Percentiles rank a stretch among this genome's conserved stretches.
These are phyloP conservation scores for Gallinago paraguaiae DNA, from an alignment of 2,113 vertebrate genomes.

Conservation along the genomic window DNA sequence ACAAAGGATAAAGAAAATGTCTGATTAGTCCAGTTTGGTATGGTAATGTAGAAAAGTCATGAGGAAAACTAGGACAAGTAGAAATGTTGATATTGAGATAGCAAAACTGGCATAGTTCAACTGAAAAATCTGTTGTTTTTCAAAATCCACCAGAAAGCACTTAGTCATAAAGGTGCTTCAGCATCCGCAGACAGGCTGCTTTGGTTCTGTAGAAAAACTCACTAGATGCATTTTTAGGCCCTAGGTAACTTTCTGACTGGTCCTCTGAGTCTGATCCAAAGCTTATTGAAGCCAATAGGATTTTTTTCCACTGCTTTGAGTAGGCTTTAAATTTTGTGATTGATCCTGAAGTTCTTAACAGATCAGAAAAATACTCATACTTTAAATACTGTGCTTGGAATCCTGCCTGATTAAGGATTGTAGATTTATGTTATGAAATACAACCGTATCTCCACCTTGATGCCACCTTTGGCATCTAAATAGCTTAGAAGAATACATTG, in stretches of 20 bases:
- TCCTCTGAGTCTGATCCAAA: not conserved
- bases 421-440: not conserved
- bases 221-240: not conserved
- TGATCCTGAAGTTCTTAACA: not conserved
- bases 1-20: not conserved
- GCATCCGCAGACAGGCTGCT: not conserved
- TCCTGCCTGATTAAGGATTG: not conserved
- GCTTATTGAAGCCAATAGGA: not conserved
- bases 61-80: not conserved
- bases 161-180: not conserved
- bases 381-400: not conserved
- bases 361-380: not conserved
- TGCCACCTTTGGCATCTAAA: not conserved
- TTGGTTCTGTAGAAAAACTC: not conserved
- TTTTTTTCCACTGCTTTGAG: not conserved
- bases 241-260: not conserved
- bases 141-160: not conserved
- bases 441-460: not conserved
- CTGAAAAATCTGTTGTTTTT: not conserved
- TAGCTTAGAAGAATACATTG: not conserved
- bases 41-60: not conserved
- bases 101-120: not conserved
- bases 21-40: not conserved
- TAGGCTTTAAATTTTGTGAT: not conserved
- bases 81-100: not conserved